Base-by-base conservation (phyloP, 2,797 vertebrate genomes). In the Oreonectes daqikongensis region DNA sequence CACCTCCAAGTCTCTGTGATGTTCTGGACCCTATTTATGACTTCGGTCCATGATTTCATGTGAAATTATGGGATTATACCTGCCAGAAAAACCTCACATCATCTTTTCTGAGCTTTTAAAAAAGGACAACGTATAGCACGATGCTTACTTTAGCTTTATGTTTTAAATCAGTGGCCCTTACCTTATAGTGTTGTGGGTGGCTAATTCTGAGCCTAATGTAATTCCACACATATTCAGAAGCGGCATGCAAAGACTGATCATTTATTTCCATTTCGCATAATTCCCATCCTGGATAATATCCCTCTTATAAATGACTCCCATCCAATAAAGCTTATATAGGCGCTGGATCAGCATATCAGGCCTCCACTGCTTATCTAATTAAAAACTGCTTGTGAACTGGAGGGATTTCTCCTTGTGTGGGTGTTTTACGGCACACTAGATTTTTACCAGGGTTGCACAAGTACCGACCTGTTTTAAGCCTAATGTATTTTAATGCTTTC, bases 401-500 rank as follows among this genome's bases (percentile, higher is more conserved):
- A 59, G 28, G 42, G 64, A 61, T 26, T 69, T 76, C 63, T 59
- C 40, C 9, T 18, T 15, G 52, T 26, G 52, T 69, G 60, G 72
- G 48, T 53, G 72, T 74, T 14, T 22, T 60, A 38, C 46, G 48
- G 30, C 20, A 69, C 20, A 35, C 53, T 65, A 38, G 10, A 28
- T 59, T 48, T 18, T 68, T 28, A 40, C 74, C 22, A 59, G 28
- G 55, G 44, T 35, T 60, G 55, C 10, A 20, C 7, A 67, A 66
- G 67, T 42, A 80, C 22, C 72, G 50, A 30, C 6, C 30, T 42
- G 24, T 24, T 64, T 32, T 32, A 14, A 17, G 50, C 44, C 66
- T 40, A 48, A 53, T 63, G 46, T 76, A 26, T 18, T 26, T 30
- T 30, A 61, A 80, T 53, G 53, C 30, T 32, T 53, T 8, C 15